Evolutionary conservation across 1,140 invertebrate species (phyloP), one percentile per base, ranked within the genome.

Genomic region (Meteorus sp.): DNA sequence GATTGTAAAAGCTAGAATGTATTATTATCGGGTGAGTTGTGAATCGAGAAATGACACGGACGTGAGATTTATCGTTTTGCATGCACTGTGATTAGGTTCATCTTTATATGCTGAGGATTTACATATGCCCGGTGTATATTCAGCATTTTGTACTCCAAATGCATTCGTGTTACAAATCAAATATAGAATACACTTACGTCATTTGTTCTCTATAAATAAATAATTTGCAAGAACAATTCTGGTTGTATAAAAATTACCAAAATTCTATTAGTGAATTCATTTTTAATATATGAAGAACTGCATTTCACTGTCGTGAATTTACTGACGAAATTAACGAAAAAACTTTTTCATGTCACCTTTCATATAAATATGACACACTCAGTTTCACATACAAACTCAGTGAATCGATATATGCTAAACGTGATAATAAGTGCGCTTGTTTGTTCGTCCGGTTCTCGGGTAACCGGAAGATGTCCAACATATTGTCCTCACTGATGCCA

Each of bases 21-120:
- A 63, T 77, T 75, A 77, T 75, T 77, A 77, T 65, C 69, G 63
- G 54, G 62, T 74, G 73, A 76, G 67, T 77, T 75, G 75, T 63
- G 66, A 72, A 68, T 72, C 62, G 53, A 50, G 62, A 68, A 77
- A 76, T 75, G 75, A 74, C 75, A 75, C 65, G 45, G 15, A 33
- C 33, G 11, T 20, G 47, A 73, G 71, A 73, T 76, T 77, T 74
- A 75, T 72, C 63, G 56, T 53, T 31, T 15, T 60, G 47, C 64
- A 57, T 25, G 27, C 56, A 52, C 73, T 75, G 68, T 75, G 73
- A 76, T 76, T 75, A 76, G 68, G 56, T 66, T 64, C 68, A 65
- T 61, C 56, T 57, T 64, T 41, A 41, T 61, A n/a, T n/a, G 62
- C 15, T 35, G 19, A 56, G 56, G 45, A 70, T 66, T 70, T 62